A percentile compares a stretch with the other conserved stretches of the same genome.
phyloP scores from a whole-genome alignment of 2,888 invertebrate species.

The Nomada hirtipes region DNA sequence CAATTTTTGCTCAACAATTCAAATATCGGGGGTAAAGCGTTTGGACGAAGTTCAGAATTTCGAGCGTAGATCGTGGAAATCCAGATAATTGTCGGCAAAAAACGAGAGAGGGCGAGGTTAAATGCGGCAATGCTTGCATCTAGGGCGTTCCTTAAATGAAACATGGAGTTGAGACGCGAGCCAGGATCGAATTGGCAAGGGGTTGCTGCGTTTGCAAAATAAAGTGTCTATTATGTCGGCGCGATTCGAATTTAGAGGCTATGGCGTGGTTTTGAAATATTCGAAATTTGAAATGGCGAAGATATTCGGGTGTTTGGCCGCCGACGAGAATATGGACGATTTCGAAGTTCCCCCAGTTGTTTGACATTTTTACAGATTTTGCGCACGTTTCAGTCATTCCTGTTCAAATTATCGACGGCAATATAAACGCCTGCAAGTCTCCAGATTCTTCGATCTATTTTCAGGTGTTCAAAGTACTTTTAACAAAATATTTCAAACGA shows the following conservation, averaged over 20 bases:
- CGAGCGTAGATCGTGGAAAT: not conserved
- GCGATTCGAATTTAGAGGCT: slow-evolving; percentile 8
- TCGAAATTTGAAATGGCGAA: not conserved
- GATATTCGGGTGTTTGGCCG: not conserved
- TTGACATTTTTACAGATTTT: slow-evolving; percentile 14
- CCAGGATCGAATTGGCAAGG: slow-evolving; percentile 24
- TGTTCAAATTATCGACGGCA: not conserved
- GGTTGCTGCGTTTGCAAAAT: slow-evolving; percentile 10
- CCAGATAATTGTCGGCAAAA: not conserved
- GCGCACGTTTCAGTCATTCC: not conserved
- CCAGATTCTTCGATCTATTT: not conserved
- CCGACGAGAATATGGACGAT: not conserved
- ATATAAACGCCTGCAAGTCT: not conserved
- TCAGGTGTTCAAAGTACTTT: not conserved
- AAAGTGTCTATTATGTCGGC: slow-evolving; percentile 9
- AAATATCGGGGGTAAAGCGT: not conserved
- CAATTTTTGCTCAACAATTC: not conserved
- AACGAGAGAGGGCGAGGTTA: not conserved
- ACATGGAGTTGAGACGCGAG: slow-evolving; percentile 8
- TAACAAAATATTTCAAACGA: not conserved
- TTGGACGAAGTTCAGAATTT: not conserved
- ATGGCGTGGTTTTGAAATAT: not conserved
- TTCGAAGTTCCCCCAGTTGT: slow-evolving; percentile 3
- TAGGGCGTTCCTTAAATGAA: slow-evolving; percentile 10
- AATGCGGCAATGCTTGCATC: slow-evolving; percentile 3